These are phyloP conservation scores for Numida meleagris DNA, from an alignment of 2,113 vertebrate genomes.

Conservation along the genomic window DNA sequence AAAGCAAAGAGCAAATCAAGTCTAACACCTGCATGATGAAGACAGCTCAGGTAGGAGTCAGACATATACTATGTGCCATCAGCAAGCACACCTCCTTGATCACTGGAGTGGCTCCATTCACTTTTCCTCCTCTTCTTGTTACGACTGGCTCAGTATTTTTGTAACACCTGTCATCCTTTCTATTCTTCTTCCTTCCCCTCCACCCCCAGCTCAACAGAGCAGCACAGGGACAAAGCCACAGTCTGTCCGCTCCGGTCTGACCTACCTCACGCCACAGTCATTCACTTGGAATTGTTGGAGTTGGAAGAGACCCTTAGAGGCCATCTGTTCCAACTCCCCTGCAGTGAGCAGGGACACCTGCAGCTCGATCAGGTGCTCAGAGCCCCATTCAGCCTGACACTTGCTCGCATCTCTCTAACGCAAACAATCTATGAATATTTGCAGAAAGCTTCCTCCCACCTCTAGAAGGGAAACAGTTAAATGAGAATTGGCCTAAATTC, in stretches of 20 bases:
- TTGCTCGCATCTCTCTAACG: accelerated
- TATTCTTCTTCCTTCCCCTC: not conserved
- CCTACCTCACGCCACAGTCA: accelerated
- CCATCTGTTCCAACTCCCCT: too few relatives aligned
- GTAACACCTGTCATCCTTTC: not conserved
- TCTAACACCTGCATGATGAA: not conserved
- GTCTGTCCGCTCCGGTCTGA: not conserved
- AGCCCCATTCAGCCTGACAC: too few relatives aligned
- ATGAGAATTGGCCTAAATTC: not conserved
- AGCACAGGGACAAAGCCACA: accelerated
- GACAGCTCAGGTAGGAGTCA: not conserved
- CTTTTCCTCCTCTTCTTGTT: not conserved
- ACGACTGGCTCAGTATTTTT: not conserved
- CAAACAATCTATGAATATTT: not conserved
- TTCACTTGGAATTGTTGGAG: not conserved
- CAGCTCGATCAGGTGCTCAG: too few relatives aligned
- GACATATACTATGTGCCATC: not conserved
- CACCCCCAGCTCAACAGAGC: accelerated
- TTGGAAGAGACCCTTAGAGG: too few relatives aligned
- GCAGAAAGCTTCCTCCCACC: not conserved
- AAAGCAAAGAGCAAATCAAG: not conserved
- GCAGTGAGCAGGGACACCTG: too few relatives aligned
- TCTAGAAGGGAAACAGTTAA: not conserved
- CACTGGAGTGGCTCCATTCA: not conserved
- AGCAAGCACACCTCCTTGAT: not conserved